Conservation (phyloP, 2,888 invertebrate genomes). For the Caenorhabditis sp. region DNA sequence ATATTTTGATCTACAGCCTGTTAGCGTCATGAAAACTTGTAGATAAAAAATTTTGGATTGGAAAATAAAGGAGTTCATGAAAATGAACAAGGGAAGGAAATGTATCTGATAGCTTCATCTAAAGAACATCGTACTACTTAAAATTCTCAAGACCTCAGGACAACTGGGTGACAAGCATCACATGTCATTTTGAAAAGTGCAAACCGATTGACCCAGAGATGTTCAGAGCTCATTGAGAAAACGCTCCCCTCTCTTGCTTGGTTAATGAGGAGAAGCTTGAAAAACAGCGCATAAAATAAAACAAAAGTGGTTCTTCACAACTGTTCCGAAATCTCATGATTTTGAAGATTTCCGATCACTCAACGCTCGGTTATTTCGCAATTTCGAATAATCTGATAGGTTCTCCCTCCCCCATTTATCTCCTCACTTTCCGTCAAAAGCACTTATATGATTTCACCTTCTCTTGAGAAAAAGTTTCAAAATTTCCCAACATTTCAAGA, state of each 20-base stretch:
- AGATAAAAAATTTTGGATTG: no score
- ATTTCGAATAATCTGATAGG: background rate
- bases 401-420: background rate
- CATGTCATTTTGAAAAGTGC: background rate
- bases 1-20: constrained; percentile 19
- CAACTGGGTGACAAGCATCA: background rate
- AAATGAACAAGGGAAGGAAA: background rate
- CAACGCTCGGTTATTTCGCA: background rate
- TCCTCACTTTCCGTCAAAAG: constrained; percentile 1
- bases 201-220: constrained; percentile 1
- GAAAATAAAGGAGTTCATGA: no score
- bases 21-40: background rate
- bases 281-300: no score
- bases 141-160: background rate
- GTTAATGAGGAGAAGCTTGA: no score
- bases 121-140: background rate
- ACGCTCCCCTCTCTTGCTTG: no score
- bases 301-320: no score
- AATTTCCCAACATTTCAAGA: background rate
- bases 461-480: no score
- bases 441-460: background rate
- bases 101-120: background rate
- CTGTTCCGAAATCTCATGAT: no score
- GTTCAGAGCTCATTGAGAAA: background rate
- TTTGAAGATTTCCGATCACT: background rate